Conservation (phyloP, 2,888 invertebrate species). For the Neoaliturus tenellus region DNA sequence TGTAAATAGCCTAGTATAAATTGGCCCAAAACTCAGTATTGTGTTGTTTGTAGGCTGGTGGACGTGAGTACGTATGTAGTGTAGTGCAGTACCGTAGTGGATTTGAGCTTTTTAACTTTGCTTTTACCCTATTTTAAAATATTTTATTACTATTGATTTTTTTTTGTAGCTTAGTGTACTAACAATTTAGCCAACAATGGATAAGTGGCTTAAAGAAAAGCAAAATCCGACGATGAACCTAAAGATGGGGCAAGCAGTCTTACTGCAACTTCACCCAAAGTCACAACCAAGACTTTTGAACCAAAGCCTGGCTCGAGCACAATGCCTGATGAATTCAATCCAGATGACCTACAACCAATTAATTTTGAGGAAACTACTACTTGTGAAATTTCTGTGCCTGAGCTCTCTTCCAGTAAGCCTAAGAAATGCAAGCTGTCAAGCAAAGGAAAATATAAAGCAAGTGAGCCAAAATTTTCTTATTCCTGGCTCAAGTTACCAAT, state of each 20-base stretch:
- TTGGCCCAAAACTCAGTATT: no score
- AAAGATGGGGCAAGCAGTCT: not conserved
- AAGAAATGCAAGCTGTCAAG: not conserved
- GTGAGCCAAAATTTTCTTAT: not conserved
- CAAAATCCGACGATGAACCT: not conserved
- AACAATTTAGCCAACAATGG: no score
- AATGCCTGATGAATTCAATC: not conserved
- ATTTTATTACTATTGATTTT: no score
- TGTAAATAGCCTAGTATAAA: no score
- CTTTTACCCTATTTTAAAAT: no score
- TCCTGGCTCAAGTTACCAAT: not conserved
- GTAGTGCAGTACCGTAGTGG: no score
- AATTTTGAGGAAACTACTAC: not conserved
- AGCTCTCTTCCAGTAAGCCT: not conserved
- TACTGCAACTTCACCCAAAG: not conserved
- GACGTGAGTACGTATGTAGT: no score
- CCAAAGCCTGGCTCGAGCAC: not conserved
- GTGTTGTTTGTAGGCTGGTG: no score
- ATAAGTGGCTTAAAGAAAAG: not conserved
- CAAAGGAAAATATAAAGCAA: not conserved
- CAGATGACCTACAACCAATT: not conserved
- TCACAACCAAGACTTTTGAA: not conserved
- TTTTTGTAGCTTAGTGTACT: no score
- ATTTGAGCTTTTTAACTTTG: no score
- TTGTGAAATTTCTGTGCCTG: not conserved